Evolutionary conservation across 1,140 invertebrate species (phyloP), one percentile per base, ranked within the genome.

Genomic region (Whitmania pigra): DNA sequence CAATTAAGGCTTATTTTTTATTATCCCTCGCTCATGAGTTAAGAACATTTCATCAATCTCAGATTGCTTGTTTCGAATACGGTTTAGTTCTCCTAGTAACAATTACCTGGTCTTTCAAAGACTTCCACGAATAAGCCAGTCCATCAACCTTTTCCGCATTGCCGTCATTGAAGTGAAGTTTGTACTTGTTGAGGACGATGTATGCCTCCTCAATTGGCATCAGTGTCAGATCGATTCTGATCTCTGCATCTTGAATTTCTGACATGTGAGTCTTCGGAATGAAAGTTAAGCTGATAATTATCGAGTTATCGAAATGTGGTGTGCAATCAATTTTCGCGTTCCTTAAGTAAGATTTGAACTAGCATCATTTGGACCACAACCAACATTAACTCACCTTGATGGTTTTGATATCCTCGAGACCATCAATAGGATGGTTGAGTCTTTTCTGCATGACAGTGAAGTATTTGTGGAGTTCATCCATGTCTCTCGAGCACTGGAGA

Each of bases 151-250:
- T 89, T 78, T 97, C 94, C 43, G 92, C 85, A 78, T 94, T 91
- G 78, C 95, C 93, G 78, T 89, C 87, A 78, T 91, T 91, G 1
- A 95, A 89, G 18, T 88, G 88, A 0, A 97, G 86, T 70, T 94
- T 89, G 78, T 92, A 94, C 43, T 90, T 87, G 6, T 89, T 89
- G 0, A 97, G 87, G 27, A 94, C 88, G 77, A 91, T 92, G 81
- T 95, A 97, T 0, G 92, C 92, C 84, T 97, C 94, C 83, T 97
- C 94, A 63, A 97, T 92, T 0, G 93, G 93, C 78, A 91, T 90
- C 57, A 97, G 94, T 74, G 88, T 89, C 53, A 94, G 84, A 78
- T 97, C 94, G 87, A 96, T 92, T 77, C 94, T 91, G 13, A 97
- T 92, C 83, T 97, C 93, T 79, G 92, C 89, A 78, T 96, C 92